Base-by-base conservation (phyloP, 2,113 vertebrate species). In the Neotragus pygmaeus region DNA sequence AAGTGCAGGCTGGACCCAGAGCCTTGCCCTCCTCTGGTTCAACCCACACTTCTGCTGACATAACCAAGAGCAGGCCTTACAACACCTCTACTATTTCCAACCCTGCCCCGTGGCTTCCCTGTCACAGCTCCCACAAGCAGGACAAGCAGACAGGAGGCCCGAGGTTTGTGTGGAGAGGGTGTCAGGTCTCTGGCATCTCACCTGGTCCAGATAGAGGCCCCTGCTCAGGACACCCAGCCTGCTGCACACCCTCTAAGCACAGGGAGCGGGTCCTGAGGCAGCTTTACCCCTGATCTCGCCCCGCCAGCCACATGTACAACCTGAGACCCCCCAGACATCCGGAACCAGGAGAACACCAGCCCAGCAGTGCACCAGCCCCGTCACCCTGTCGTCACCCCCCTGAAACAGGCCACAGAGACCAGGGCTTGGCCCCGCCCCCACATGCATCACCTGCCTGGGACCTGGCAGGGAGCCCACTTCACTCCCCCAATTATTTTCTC, bases 401-500 rank as follows among this genome's bases (percentile, higher is more conserved):
- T 1, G 9, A 90, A 47, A 51, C 21, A 39, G 64, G 36, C 87
- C 78, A 58, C 60, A n/a, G 80, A 88, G 77, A 25, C 45, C 51
- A 73, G 57, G 49, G 43, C 49, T 78, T 12, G 0, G 49, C 83
- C 86, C 70, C 23, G 55, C 33, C 23, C 30, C 30, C 77, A 49
- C 16, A 10, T 14, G 15, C 6, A 5, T 92, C 91, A 90, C 85
- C 91, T 81, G 39, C 85, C 93, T 90, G 80, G 92, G 96, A 92
- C 88, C 95, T 91, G 91, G 93, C 96, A 90, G 39, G 47, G 6
- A 36, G 30, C 85, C 51, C 13, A 27, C 57, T 33, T 12, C 6
- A 28, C 62, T 80, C 87, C 80, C 55, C 62, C 93, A 64, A 87
- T 96, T 96, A 91, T 39, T 49, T 88, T 47, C 94, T 94, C 66